Evolutionary conservation across 1,140 invertebrate genomes (phyloP).

Genomic region (Littorina saxatilis): DNA sequence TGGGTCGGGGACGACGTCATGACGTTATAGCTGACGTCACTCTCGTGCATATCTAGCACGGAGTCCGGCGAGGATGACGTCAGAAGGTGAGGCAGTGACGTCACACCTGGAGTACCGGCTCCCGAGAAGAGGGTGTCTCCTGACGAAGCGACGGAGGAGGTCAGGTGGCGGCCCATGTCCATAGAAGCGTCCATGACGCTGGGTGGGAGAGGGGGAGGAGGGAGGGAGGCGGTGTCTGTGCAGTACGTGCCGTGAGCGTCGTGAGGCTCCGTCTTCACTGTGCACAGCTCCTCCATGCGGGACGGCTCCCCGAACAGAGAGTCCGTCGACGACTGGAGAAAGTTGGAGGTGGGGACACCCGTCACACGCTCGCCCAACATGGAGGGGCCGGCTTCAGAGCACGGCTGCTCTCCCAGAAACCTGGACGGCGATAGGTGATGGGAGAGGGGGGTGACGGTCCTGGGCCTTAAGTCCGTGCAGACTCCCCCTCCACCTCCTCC

Average conservation of each 20-base stretch:
- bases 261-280: slow-evolving; percentile 23
- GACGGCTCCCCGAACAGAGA: slow-evolving; percentile 24
- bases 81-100: slow-evolving; percentile 2
- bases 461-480: background rate
- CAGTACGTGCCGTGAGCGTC: background rate
- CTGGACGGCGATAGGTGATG: background rate
- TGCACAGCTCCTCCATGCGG: slow-evolving; percentile 28
- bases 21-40: background rate
- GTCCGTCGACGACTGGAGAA: slow-evolving; percentile 13
- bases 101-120: background rate
- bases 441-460: background rate
- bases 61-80: background rate
- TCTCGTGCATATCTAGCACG: background rate
- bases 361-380: background rate
- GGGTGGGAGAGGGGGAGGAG: background rate
- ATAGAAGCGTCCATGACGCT: background rate
- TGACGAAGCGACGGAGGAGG: background rate
- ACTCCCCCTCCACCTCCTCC: too few species aligned
- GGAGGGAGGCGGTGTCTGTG: background rate
- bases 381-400: background rate
- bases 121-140: background rate
- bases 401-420: background rate
- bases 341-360: slow-evolving; percentile 10
- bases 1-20: background rate
- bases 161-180: background rate